Conservation (phyloP, 2,888 invertebrate genomes). For the Diaperis boleti region DNA sequence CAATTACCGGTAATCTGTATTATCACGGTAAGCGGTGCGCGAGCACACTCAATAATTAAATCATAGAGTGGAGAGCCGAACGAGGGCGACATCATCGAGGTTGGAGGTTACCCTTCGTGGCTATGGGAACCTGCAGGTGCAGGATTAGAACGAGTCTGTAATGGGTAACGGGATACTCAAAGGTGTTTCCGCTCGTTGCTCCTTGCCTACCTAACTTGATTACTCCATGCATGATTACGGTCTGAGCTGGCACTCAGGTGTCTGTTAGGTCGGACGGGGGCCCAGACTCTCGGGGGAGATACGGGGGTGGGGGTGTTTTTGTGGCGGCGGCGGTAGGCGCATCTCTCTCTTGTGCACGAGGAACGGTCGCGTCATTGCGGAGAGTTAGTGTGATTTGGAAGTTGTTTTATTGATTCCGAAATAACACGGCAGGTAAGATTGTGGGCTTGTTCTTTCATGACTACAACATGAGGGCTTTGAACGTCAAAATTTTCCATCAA, state of each 20-base stretch:
- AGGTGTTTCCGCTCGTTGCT: slow-evolving; percentile 56
- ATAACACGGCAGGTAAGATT: no score
- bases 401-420: no score
- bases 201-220: slow-evolving; percentile 51
- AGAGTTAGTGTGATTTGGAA: no score
- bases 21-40: slow-evolving; percentile 53
- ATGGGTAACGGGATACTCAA: slow-evolving; percentile 60
- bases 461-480: no score
- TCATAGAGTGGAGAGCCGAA: slow-evolving; percentile 52
- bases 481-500: no score
- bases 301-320: neutral
- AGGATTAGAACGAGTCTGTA: slow-evolving; percentile 47
- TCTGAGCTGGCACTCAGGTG: slow-evolving; percentile 44
- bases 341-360: no score
- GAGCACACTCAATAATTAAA: slow-evolving; percentile 59
- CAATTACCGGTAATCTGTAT: slow-evolving; percentile 61
- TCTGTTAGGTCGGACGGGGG: slow-evolving; percentile 42
- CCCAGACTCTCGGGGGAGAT: neutral
- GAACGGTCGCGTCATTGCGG: no score
- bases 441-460: no score
- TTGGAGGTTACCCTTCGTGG: slow-evolving; percentile 49
- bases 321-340: neutral
- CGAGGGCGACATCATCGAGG: slow-evolving; percentile 47
- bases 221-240: slow-evolving; percentile 49
- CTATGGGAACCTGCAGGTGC: slow-evolving; percentile 57